Percentiles rank a stretch among this genome's conserved stretches.
phyloP scores from a whole-genome alignment of 1,140 invertebrate species.

The Drosophila tristis region DNA sequence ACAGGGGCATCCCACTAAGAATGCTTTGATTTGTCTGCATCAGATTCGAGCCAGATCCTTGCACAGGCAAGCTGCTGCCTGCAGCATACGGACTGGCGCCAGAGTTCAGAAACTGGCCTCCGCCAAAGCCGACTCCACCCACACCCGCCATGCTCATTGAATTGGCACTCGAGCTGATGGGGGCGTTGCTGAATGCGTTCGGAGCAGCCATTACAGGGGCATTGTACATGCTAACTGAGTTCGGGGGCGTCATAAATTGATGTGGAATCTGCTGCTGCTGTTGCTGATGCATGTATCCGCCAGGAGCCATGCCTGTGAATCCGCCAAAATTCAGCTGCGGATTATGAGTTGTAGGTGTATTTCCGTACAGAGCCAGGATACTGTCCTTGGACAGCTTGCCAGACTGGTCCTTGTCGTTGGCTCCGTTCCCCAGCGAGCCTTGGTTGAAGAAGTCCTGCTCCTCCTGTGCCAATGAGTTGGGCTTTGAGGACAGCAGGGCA shows the following conservation, averaged over 20 bases:
- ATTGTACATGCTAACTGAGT: constrained; percentile 83
- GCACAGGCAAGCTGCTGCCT: constrained; percentile 28
- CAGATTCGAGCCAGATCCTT: constrained; percentile 51
- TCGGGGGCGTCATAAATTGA: constrained; percentile 83
- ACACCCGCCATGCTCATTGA: constrained; percentile 63
- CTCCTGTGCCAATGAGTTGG: constrained; percentile 88
- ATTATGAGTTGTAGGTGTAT: constrained; percentile 84
- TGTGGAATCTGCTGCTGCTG: constrained; percentile 69
- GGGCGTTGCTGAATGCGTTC: constrained; percentile 75
- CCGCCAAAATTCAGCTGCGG: constrained; percentile 69
- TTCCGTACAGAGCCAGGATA: constrained; percentile 95
- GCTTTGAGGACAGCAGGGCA: constrained; percentile 48
- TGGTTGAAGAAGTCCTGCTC: constrained; percentile 96
- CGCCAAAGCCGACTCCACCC: constrained; percentile 59
- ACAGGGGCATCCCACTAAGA: constrained; percentile 67
- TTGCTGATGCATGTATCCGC: constrained; percentile 70
- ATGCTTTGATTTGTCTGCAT: constrained; percentile 80
- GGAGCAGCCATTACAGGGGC: constrained; percentile 82
- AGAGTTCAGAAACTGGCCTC: constrained; percentile 62
- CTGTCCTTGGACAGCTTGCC: constrained; percentile 96
- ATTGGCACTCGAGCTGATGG: constrained; percentile 50
- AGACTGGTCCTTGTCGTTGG: constrained; percentile 88
- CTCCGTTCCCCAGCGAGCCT: constrained; percentile 84
- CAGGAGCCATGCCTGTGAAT: constrained; percentile 77
- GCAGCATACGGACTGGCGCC: constrained; percentile 53